Conservation (phyloP, 2,888 invertebrate species). For the Agriopis leucophaearia region DNA sequence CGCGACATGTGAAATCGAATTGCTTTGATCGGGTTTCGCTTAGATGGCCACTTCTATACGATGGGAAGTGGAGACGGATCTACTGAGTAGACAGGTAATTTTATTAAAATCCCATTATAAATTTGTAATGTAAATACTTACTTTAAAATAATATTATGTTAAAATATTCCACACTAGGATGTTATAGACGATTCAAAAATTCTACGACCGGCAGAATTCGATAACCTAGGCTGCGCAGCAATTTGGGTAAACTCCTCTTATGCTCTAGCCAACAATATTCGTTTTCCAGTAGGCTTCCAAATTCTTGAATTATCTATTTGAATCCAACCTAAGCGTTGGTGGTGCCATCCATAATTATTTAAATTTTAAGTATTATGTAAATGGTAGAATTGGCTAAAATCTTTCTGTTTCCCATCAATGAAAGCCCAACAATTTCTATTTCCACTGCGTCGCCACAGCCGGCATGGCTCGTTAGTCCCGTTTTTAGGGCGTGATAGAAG, state of each 20-base stretch:
- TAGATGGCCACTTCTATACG: conserved; percentile 13
- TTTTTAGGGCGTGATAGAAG: conserved; percentile 83
- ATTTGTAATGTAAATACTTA: conserved; percentile 5
- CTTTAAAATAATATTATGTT: background rate
- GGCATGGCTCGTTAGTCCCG: conserved; percentile 74
- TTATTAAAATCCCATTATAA: background rate
- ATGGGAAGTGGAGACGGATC: conserved; percentile 12
- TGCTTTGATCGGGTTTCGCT: conserved; percentile 40
- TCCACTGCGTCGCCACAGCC: conserved; percentile 64
- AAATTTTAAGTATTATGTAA: conserved; percentile 33
- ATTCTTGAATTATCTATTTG: no score
- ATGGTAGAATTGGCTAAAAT: conserved; percentile 59
- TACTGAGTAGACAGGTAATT: background rate
- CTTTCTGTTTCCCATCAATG: conserved; percentile 59
- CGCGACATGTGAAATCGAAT: conserved; percentile 44
- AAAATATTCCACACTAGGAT: no score
- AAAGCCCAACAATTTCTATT: conserved; percentile 72
- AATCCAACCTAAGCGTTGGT: no score
- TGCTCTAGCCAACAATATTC: no score
- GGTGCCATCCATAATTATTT: no score
- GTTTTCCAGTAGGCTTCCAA: no score
- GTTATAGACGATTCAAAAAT: no score
- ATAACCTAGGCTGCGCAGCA: no score
- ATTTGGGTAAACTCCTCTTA: no score
- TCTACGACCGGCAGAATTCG: no score